These are phyloP conservation scores for Acanthopagrus latus DNA, from an alignment of 2,797 vertebrate species.

Conservation along the genomic window DNA sequence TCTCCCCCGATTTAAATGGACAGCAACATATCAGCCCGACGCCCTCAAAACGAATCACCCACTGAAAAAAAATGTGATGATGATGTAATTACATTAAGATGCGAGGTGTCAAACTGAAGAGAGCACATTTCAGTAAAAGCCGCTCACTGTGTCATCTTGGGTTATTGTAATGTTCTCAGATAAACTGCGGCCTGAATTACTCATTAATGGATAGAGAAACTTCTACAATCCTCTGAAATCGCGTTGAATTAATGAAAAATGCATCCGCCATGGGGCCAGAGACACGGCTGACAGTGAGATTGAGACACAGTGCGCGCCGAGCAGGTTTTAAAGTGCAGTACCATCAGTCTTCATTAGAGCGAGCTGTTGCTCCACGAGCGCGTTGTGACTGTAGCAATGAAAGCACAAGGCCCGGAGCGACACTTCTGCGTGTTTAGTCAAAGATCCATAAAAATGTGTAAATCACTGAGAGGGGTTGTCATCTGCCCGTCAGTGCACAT, in stretches of 20 bases:
- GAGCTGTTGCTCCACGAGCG: slow-evolving; percentile 30
- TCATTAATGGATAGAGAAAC: not conserved
- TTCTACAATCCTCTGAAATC: not conserved
- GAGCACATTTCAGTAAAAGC: no score
- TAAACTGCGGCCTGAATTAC: no score
- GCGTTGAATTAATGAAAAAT: not conserved
- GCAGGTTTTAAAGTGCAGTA: slow-evolving; percentile 20
- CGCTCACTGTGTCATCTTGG: not conserved
- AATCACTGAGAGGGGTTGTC: slow-evolving; percentile 18
- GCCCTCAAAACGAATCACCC: slow-evolving; percentile 1
- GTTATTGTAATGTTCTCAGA: not conserved
- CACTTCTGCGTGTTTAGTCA: slow-evolving; percentile 12
- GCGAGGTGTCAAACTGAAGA: not conserved
- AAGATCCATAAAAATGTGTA: slow-evolving; percentile 21
- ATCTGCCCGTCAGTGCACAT: slow-evolving; percentile 29
- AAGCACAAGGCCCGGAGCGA: slow-evolving; percentile 14
- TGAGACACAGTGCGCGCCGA: not conserved
- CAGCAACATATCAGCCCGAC: not conserved
- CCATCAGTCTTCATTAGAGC: slow-evolving; percentile 43
- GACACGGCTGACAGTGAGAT: not conserved
- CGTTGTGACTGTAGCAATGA: slow-evolving; percentile 15
- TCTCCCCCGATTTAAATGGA: not conserved
- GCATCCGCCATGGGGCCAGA: not conserved
- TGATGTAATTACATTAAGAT: not conserved
- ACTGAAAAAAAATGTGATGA: not conserved